phyloP scores from a whole-genome alignment of 1,140 invertebrate genomes.

The Eumaeus atala region DNA sequence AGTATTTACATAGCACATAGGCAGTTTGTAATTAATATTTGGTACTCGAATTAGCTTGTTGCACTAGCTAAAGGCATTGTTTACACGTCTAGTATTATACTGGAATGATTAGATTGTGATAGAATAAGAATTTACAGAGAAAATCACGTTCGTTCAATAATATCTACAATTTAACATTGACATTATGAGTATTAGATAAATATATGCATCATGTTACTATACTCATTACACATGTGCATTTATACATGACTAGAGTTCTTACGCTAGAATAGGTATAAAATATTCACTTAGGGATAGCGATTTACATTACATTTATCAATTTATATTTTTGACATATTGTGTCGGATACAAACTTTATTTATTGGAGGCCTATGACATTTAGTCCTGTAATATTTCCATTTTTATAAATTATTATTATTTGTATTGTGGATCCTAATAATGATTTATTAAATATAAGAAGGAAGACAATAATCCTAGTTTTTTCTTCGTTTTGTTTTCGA shows the following conservation, averaged over 20 bases:
- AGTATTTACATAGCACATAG: conserved; percentile 65
- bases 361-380: no score
- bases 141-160: conserved; percentile 47
- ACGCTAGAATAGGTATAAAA: conserved; percentile 64
- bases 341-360: no score
- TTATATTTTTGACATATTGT: no score
- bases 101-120: conserved; percentile 39
- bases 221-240: conserved; percentile 65
- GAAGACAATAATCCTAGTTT: no score
- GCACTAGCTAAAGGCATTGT: conserved; percentile 28
- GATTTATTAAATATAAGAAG: no score
- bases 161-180: conserved; percentile 45
- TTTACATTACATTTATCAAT: not conserved
- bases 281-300: conserved; percentile 12
- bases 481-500: not conserved
- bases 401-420: no score
- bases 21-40: conserved; percentile 45
- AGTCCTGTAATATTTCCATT: no score
- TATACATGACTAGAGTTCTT: conserved; percentile 73
- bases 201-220: conserved; percentile 51
- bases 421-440: no score
- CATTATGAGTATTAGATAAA: conserved; percentile 53
- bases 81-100: conserved; percentile 1
- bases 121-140: conserved; percentile 47
- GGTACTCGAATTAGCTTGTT: conserved; percentile 45